Percentiles rank a stretch among this genome's conserved stretches.
Conservation (phyloP, 2,888 invertebrate genomes). For the Dynastes tityus region DNA sequence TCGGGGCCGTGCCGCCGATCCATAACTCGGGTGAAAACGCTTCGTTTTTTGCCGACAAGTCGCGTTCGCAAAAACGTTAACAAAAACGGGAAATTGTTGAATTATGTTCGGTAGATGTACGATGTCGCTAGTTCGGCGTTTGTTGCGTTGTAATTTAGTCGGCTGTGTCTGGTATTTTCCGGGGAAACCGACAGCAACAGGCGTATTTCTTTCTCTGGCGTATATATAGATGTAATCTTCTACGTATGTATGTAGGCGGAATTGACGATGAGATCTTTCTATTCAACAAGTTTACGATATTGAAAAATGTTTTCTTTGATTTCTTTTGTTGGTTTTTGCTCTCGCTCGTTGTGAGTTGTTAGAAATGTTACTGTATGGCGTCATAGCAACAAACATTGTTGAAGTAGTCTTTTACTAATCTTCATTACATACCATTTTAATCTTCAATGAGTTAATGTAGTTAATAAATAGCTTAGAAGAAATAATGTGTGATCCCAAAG, state of each 20-base stretch:
- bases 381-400: too few species aligned
- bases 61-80: slow-evolving; percentile 56
- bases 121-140: neutral
- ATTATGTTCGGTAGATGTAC: slow-evolving; percentile 40
- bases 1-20: slow-evolving; percentile 53
- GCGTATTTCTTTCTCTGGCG: slow-evolving; percentile 25
- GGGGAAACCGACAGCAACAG: slow-evolving; percentile 31
- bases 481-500: too few species aligned
- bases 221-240: too few species aligned
- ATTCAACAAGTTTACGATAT: slow-evolving; percentile 34
- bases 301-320: slow-evolving; percentile 11
- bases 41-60: slow-evolving; percentile 59
- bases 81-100: slow-evolving; percentile 47
- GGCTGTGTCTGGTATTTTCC: slow-evolving; percentile 7
- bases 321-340: neutral
- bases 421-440: too few species aligned
- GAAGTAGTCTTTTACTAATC: too few species aligned
- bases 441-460: too few species aligned
- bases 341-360: neutral
- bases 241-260: neutral
- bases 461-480: too few species aligned
- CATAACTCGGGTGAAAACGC: slow-evolving; percentile 56
- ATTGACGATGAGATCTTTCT: slow-evolving; percentile 9
- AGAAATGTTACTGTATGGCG: too few species aligned
- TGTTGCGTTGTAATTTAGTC: slow-evolving; percentile 32